Percentiles rank a stretch among this genome's conserved stretches.
These are phyloP conservation scores for Trichosurus vulpecula DNA, from an alignment of 2,797 vertebrate genomes.

Conservation along the genomic window DNA sequence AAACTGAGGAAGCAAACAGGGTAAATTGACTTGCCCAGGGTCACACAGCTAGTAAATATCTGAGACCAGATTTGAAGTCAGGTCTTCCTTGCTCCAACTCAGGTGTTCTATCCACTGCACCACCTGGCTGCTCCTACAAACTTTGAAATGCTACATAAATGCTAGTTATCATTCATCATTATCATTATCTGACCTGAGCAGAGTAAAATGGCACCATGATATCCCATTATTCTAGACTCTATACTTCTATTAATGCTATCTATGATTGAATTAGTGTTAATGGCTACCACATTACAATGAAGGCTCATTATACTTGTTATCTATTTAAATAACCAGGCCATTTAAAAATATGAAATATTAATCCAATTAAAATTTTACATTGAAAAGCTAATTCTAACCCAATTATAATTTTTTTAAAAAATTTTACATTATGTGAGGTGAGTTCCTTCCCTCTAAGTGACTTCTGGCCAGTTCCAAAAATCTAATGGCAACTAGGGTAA, in stretches of 20 bases:
- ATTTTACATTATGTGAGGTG: not conserved
- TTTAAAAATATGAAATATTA: not conserved
- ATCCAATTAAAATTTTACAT: not conserved
- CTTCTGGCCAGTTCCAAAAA: not conserved
- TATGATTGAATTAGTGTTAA: not conserved
- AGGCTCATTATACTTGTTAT: not conserved
- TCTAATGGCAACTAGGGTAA: not conserved
- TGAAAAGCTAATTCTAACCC: conserved; percentile 51
- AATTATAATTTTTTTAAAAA: not conserved
- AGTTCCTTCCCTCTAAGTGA: not conserved
- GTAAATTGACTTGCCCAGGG: not conserved
- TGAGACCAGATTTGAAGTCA: not conserved
- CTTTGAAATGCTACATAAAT: not conserved
- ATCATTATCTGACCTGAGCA: not conserved
- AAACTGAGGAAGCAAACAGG: not conserved
- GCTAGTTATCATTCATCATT: not conserved
- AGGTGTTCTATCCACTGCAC: not conserved
- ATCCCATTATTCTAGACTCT: not conserved
- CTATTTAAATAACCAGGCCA: not conserved
- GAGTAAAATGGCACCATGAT: not conserved
- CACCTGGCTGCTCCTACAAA: not conserved
- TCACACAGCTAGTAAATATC: not conserved
- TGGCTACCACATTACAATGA: not conserved
- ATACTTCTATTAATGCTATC: not conserved
- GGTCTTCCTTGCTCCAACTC: not conserved